These are phyloP conservation scores for Raja brachyura DNA, from an alignment of 2,113 vertebrate genomes.

Conservation along the genomic window DNA sequence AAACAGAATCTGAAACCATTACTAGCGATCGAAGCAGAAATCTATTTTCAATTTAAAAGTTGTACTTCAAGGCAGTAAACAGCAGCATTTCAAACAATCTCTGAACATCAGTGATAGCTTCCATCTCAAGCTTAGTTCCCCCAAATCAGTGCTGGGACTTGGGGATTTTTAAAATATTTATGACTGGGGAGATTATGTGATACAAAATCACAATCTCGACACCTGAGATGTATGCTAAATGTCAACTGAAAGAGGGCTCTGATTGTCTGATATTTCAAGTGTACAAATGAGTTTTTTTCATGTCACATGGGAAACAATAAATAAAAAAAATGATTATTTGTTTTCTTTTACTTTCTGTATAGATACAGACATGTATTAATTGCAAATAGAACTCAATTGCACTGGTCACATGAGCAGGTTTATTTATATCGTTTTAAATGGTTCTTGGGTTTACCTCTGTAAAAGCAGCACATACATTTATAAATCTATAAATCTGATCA, in stretches of 20 bases:
- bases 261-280: not conserved
- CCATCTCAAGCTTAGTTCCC: not conserved
- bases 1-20: constrained; percentile 27
- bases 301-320: not conserved
- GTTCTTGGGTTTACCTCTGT: too few species aligned
- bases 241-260: not conserved
- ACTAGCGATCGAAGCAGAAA: not conserved
- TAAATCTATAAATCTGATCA: too few species aligned
- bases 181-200: not conserved
- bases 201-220: not conserved
- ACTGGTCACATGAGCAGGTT: too few species aligned
- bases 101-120: not conserved
- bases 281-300: not conserved
- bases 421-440: too few species aligned
- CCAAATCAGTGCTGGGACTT: not conserved
- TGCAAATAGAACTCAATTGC: too few species aligned
- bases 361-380: not conserved
- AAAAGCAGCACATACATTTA: too few species aligned
- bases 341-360: not conserved
- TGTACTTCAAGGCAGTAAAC: not conserved
- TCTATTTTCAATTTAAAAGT: constrained; percentile 27
- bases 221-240: not conserved
- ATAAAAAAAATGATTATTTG: constrained; percentile 4
- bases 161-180: not conserved
- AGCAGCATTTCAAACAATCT: constrained; percentile 13